Base-by-base conservation (phyloP, 2,113 vertebrate species). In the Saccopteryx leptura region DNA sequence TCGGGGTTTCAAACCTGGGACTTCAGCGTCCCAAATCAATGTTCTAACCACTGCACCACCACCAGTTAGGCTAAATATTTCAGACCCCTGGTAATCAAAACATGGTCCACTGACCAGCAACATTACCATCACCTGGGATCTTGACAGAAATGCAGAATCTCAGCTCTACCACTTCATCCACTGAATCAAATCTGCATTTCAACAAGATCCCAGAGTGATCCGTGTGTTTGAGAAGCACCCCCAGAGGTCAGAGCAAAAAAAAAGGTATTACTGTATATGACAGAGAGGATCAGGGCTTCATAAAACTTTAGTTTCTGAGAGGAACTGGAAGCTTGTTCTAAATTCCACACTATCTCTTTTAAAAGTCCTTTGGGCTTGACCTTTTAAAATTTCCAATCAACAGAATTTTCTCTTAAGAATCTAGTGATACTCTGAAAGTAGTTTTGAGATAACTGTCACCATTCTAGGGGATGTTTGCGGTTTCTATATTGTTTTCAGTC, bases 321-420 rank as follows among this genome's bases (percentile, higher is more conserved):
- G 11, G 31, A 82, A 81, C 58, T 26, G 11, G 56, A 87, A 91
- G 33, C 19, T 93, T n/a, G 15, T 74, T 33, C 58, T 78, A 93
- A 85, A 12, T 68, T 46, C 14, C 9, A 52, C 12, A 4, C 18
- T 79, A 50, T 5, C 26, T 60, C 14, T 90, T 82, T 66, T 58
- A 52, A 87, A 87, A 66, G 60, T 93, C n/a, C 60, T 83, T 69
- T 28, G 79, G n/a, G 50, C 28, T 68, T 76, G 48, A 92, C 12
- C 60, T 96, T 86, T 94, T 56, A 28, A 93, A 74, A 19, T 80
- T 72, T 92, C 89, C 46, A 63, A 33, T 31, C 31, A 88, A 75
- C 10, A 84, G 23, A 63, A 60, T 65, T 87, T 87, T 87, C 60
- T 76, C n/a, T 69, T 66, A 74, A 93, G 46, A 91, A 94, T 82